These are phyloP conservation scores for Diadophis punctatus DNA, from an alignment of 2,113 vertebrate genomes.

Conservation along the genomic window DNA sequence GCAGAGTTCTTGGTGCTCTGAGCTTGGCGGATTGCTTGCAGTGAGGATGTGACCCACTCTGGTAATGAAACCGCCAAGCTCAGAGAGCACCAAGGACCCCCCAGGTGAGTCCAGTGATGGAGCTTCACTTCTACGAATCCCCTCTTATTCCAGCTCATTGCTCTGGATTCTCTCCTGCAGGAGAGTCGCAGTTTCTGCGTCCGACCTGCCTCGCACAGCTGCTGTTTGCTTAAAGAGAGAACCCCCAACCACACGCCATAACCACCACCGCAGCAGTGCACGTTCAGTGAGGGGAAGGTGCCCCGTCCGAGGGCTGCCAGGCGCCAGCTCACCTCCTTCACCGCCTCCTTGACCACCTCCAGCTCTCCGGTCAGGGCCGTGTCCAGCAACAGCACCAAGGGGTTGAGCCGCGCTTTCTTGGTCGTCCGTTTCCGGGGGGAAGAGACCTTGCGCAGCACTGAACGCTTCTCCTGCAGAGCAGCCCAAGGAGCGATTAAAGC, in stretches of 20 bases:
- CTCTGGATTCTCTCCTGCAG: not conserved
- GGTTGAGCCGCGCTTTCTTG: conserved; percentile 76
- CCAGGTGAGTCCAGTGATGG: not conserved
- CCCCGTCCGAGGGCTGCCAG: accelerated
- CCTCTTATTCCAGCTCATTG: not conserved
- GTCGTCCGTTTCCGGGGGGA: conserved; percentile 49
- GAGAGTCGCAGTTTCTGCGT: not conserved
- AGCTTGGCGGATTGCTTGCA: not conserved
- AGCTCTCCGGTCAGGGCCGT: conserved; percentile 83
- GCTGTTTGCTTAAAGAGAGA: not conserved
- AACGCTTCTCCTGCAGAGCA: conserved; percentile 72
- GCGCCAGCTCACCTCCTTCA: conserved; percentile 74
- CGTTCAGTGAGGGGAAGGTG: accelerated
- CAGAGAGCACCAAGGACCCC: not conserved
- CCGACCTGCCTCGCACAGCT: not conserved
- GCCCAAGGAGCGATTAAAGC: too few species aligned
- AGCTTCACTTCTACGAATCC: not conserved
- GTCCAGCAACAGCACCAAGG: conserved; percentile 84
- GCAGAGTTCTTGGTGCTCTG: not conserved
- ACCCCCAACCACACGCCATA: not conserved
- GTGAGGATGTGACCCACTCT: not conserved
- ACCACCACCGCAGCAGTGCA: not conserved
- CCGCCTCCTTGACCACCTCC: conserved; percentile 81
- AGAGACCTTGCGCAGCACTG: conserved; percentile 72
- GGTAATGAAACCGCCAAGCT: not conserved